Base-by-base conservation (phyloP, 2,113 vertebrate species). In the Thryonomys swinderianus region DNA sequence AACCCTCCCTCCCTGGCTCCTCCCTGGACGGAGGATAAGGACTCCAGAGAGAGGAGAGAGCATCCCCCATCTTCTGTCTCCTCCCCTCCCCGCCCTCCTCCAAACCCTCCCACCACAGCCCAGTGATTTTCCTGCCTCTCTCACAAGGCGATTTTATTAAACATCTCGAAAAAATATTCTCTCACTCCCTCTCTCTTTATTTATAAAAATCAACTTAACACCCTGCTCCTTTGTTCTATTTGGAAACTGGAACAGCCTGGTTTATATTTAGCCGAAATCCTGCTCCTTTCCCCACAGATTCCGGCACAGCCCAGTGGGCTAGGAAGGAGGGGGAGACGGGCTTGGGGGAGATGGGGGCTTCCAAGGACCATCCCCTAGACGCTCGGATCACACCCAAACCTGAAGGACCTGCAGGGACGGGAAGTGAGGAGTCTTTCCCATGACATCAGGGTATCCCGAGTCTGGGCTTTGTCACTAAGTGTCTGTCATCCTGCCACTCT, bases 151-250 rank as follows among this genome's bases (percentile, higher is more conserved):
- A 97, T 96, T 97, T 97, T 97, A 97, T 97, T 97, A 97, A 97
- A 97, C 97, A 97, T 97, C 96, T 97, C 74, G 97, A 97, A 97
- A 97, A 97, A 97, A 97, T 97, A 97, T 97, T 97, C 97, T 97
- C 96, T 97, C 97, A 97, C 97, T 97, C 97, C 97, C 94, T 97
- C 97, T 97, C 97, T 97, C 96, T 97, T 97, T 97, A 97, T 97
- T 97, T 97, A 97, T 97, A 97, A 97, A 96, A 97, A 97, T 97
- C 97, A 97, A 97, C 97, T 97, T 97, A 97, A 97, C 97, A 97
- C 97, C 97, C 97, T 97, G 97, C 97, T 97, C 97, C 96, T 97
- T 97, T 97, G 97, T 97, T 97, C 97, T 97, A 97, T 97, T 96
- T 97, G 97, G 96, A 97, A 97, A 97, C 96, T 96, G 94, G 97